Evolutionary conservation across 2,888 invertebrate species (phyloP).

Genomic region (Thymelicus acteon): DNA sequence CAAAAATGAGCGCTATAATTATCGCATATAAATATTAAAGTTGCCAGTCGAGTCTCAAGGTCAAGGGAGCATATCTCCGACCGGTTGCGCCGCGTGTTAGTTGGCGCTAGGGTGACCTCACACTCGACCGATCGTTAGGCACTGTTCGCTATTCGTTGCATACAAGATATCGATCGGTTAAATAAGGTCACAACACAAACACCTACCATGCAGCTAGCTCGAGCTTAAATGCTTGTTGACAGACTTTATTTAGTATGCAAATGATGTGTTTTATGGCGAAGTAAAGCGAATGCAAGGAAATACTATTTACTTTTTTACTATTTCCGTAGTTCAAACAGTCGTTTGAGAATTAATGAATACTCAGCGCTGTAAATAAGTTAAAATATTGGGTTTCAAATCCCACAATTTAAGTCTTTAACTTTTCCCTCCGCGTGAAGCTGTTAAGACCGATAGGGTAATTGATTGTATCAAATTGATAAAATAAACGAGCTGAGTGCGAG

Average conservation of each 20-base stretch:
- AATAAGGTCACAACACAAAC: slow-evolving; percentile 19
- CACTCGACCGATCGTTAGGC: slow-evolving; percentile 24
- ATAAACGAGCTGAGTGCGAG: too few relatives aligned
- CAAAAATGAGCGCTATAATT: slow-evolving; percentile 63
- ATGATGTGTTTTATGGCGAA: slow-evolving; percentile 5
- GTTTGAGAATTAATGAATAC: not conserved
- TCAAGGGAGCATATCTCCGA: slow-evolving; percentile 66
- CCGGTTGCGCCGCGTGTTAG: slow-evolving; percentile 58
- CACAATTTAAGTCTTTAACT: too few relatives aligned
- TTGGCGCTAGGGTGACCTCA: slow-evolving; percentile 39
- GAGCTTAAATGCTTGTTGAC: slow-evolving; percentile 14
- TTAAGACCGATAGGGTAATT: too few relatives aligned
- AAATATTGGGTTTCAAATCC: not conserved
- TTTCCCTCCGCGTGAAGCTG: too few relatives aligned
- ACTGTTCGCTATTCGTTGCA: slow-evolving; percentile 9
- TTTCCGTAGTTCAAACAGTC: not conserved
- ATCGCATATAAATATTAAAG: slow-evolving; percentile 55
- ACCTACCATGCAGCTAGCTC: slow-evolving; percentile 6
- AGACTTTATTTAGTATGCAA: slow-evolving; percentile 16
- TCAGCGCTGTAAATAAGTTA: not conserved
- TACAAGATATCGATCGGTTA: slow-evolving; percentile 19
- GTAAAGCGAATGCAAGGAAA: not conserved
- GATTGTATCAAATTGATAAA: too few relatives aligned
- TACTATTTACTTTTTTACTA: slow-evolving; percentile 7
- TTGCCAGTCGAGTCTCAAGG: slow-evolving; percentile 59